phyloP scores from a whole-genome alignment of 1,140 invertebrate genomes.

The Drosophila pallidifrons region DNA sequence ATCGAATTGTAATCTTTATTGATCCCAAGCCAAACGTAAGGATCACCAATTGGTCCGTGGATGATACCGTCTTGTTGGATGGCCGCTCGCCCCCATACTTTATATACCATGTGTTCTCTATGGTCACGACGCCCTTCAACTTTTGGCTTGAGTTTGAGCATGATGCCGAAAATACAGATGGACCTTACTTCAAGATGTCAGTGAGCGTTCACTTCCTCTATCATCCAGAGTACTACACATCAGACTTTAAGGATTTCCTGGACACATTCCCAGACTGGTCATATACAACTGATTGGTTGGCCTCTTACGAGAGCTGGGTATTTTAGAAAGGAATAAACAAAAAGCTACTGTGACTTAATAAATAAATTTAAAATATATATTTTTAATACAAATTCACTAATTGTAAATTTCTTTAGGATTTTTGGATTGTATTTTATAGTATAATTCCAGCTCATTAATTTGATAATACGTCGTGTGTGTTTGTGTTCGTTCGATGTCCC shows the following conservation, averaged over 20 bases:
- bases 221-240: conserved; percentile 71
- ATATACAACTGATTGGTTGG: conserved; percentile 75
- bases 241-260: conserved; percentile 67
- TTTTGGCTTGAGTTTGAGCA: conserved; percentile 80
- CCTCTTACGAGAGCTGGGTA: conserved; percentile 74
- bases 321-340: conserved; percentile 42
- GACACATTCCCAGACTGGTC: conserved; percentile 73
- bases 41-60: conserved; percentile 88
- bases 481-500: conserved; percentile 66
- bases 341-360: conserved; percentile 56
- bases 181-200: conserved; percentile 64
- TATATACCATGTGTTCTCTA: conserved; percentile 64
- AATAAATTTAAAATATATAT: conserved; percentile 69
- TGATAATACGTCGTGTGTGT: too few species aligned
- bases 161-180: conserved; percentile 38
- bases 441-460: too few species aligned
- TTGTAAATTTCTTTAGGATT: conserved; percentile 8
- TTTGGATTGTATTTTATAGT: too few species aligned
- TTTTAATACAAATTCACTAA: conserved; percentile 59
- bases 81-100: conserved; percentile 64
- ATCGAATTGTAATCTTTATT: conserved; percentile 90
- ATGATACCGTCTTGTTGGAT: conserved; percentile 55
- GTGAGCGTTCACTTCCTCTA: conserved; percentile 70
- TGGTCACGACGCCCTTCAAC: conserved; percentile 51
- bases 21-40: conserved; percentile 87